phyloP scores from a whole-genome alignment of 2,797 vertebrate species.

The Miichthys miiuy region DNA sequence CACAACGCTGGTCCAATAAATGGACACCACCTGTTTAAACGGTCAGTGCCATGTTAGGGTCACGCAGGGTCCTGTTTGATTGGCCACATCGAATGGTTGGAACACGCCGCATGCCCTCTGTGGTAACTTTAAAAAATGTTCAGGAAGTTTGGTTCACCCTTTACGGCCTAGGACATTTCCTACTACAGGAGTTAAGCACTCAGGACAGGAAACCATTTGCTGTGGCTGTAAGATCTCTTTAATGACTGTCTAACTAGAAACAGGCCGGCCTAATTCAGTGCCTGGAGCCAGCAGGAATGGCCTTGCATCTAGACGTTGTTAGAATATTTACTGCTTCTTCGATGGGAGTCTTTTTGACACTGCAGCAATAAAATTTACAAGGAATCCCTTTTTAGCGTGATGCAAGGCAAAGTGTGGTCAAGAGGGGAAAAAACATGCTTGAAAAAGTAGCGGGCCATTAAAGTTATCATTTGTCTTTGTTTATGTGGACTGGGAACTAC shows the following conservation, averaged over 20 bases:
- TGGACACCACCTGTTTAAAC: conserved; percentile 89
- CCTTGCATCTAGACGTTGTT: conserved; percentile 93
- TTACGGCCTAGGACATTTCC: conserved; percentile 92
- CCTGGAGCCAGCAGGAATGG: conserved; percentile 93
- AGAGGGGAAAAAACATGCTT: conserved; percentile 72
- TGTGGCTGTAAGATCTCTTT: conserved; percentile 97
- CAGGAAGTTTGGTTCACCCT: conserved; percentile 96
- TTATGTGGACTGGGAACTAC: conserved; percentile 77
- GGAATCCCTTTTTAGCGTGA: conserved; percentile 86
- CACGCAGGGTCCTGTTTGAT: conserved; percentile 84
- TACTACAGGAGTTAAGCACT: conserved; percentile 97
- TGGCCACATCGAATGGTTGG: conserved; percentile 80
- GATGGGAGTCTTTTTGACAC: conserved; percentile 96
- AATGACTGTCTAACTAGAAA: conserved; percentile 99
- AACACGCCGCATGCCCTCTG: conserved; percentile 86
- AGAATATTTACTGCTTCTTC: conserved; percentile 96
- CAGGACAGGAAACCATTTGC: conserved; percentile 98
- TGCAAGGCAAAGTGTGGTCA: conserved; percentile 83
- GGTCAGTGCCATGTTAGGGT: conserved; percentile 83
- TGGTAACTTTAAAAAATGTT: conserved; percentile 93
- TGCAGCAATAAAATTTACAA: conserved; percentile 94
- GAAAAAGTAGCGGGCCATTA: conserved; percentile 76
- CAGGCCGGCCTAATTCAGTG: conserved; percentile 95
- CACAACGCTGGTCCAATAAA: conserved; percentile 79
- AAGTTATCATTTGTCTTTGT: conserved; percentile 81